Base-by-base conservation (phyloP, 1,140 invertebrate genomes). In the Bursaphelenchus mucronatus region DNA sequence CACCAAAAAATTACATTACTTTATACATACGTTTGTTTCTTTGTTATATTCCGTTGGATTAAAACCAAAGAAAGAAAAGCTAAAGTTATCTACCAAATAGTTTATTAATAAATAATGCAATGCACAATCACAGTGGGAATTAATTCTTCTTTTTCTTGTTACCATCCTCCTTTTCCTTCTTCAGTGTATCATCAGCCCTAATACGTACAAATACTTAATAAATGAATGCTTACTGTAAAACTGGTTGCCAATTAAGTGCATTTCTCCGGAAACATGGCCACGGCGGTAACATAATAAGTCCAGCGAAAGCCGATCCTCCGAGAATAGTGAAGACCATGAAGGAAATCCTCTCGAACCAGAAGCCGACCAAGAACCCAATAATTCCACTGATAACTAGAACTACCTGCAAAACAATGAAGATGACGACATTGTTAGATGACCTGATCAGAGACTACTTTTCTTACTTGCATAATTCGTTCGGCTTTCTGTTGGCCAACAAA, bases 181-280 rank as follows among this genome's bases (percentile, higher is more conserved):
- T 30, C 30, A 3, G 30, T 30, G 30, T 30, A 30, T 30, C 30
- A 30, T 30, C 30, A 30, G 30, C 2, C 30, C 47, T n/a, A 49
- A 49, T 2, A n/a, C 47, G 47, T 19, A 49, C 19, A 49, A 49
- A 49, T 49, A 6, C 6, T 49, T 49, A n/a, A 19, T 1, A 49
- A 19, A 49, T 19, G 1, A 4, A 49, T n/a, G 6, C 47, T 49
- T n/a, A 49, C 47, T 49, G 13, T 6, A 49, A 49, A 49, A 4
- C 13, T 19, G 19, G 19, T n/a, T n/a, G 19, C 47, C 13, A 49
- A 49, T 72, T 68, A 9, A 74, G 51, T 11, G 73, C 62, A 66
- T 75, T 61, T 4, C 68, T 68, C 45, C 71, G 75, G 43, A 68
- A 75, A 45, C 52, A 52, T 7, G 73, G 75, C 73, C 73, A 75